Percentiles rank a stretch among this genome's conserved stretches.
Conservation (phyloP, 2,888 invertebrate genomes). For the Gari tellinella region DNA sequence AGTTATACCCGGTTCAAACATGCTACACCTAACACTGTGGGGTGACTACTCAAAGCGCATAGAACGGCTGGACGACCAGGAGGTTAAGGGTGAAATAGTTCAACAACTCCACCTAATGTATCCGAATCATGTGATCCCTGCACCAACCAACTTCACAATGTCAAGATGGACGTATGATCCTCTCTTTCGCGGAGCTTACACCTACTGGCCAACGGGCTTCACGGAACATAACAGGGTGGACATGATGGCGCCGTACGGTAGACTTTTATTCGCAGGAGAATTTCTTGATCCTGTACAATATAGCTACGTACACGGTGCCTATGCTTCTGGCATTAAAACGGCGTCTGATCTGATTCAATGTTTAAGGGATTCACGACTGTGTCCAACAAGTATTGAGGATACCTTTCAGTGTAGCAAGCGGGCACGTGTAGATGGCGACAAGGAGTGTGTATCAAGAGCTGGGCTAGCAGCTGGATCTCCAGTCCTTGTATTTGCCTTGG, state of each 20-base stretch:
- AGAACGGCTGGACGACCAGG: conserved; percentile 18
- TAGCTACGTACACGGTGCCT: conserved; percentile 48
- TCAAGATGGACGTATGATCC: conserved; percentile 31
- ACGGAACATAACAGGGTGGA: conserved; percentile 12
- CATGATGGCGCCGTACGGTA: conserved; percentile 35
- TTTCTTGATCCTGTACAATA: conserved; percentile 19
- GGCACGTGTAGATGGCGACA: too few relatives aligned
- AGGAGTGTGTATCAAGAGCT: too few relatives aligned
- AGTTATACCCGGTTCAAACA: conserved; percentile 38
- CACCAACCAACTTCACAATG: conserved; percentile 13
- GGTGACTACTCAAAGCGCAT: conserved; percentile 40
- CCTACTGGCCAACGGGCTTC: conserved; percentile 41
- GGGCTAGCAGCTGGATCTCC: too few relatives aligned
- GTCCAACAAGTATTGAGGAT: too few relatives aligned
- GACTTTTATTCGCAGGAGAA: conserved; percentile 52
- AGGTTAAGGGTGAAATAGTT: conserved; percentile 33
- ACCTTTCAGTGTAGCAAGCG: too few relatives aligned
- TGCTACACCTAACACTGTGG: conserved; percentile 33
- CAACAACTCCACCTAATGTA: conserved; percentile 30
- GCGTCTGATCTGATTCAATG: too few relatives aligned
- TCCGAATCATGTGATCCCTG: neutral
- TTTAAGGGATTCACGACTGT: too few relatives aligned
- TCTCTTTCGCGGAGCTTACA: conserved; percentile 28
- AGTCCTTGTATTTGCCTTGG: too few relatives aligned
- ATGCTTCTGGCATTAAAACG: conserved; percentile 3